Base-by-base conservation (phyloP, 1,140 invertebrate species). In the Steinernema feltiae region DNA sequence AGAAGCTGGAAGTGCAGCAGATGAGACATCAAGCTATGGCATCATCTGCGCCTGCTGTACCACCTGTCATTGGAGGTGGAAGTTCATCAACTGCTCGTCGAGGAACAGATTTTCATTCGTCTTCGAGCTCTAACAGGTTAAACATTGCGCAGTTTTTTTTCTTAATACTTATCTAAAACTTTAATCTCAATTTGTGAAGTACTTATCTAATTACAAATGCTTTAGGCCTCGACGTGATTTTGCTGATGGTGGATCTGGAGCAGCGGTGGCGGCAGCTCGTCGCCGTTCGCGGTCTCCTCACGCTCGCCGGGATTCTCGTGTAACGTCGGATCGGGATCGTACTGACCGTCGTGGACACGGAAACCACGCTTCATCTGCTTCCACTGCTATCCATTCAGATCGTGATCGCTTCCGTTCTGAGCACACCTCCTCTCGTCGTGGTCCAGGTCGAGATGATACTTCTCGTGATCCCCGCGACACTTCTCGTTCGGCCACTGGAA, bases 1-100 rank as follows among this genome's bases (percentile, higher is more conserved):
- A 63, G 53, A 63, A 63, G 53, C 53, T 63, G 7, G 53, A 63
- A 27, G 53, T 63, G 12, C 53, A 63, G 53, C 53, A 63, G 24
- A 63, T 63, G 53, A 7, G 53, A 3, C 53, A 63, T 15, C 24
- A 15, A 7, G 53, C 53, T 27, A 3, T 3, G 24, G 53, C 53
- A 12, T 7, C 53, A 63, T 7, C 53, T 27, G 7, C 53, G 53
- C 7, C 35, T 7, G 35, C 18, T 41, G 35, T 41, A 7, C 35
- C 35, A 41, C 35, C 35, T n/a, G n/a, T n/a, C n/a, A n/a, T n/a
- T n/a, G n/a, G n/a, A n/a, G n/a, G n/a, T n/a, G n/a, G n/a, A n/a
- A n/a, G n/a, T n/a, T n/a, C n/a, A n/a, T n/a, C n/a, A n/a, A n/a
- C n/a, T n/a, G 41, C 41, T 27, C 53, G 53, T 21, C 53, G 53